A percentile compares a stretch with the other conserved stretches of the same genome.
Evolutionary conservation across 2,888 invertebrate genomes (phyloP).

Genomic region (Dione vanillae): DNA sequence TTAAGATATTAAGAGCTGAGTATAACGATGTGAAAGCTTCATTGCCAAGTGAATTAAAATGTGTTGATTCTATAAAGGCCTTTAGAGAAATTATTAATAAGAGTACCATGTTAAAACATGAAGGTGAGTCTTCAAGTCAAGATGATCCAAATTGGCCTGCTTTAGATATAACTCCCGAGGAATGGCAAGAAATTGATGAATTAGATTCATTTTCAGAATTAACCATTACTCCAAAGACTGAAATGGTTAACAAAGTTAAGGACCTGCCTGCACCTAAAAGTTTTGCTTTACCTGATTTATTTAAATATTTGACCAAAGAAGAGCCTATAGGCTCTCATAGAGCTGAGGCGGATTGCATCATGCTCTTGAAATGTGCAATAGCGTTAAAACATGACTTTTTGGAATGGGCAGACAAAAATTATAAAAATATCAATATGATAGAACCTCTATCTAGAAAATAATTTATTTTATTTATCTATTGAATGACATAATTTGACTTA

Average conservation of each 20-base stretch:
- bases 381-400: conserved; percentile 83
- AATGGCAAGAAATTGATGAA: conserved; percentile 40
- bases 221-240: conserved; percentile 43
- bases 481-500: too few species aligned
- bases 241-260: neutral
- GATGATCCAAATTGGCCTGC: conserved; percentile 31
- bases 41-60: conserved; percentile 82
- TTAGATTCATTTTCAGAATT: conserved; percentile 57
- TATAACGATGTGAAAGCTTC: conserved; percentile 76
- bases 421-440: conserved; percentile 48
- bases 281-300: conserved; percentile 82
- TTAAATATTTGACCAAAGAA: conserved; percentile 78
- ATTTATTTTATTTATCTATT: neutral
- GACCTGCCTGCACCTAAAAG: conserved; percentile 48
- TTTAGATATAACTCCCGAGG: conserved; percentile 37
- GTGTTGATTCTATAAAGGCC: conserved; percentile 87
- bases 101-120: neutral
- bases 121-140: neutral
- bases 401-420: conserved; percentile 74
- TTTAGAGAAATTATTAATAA: conserved; percentile 77
- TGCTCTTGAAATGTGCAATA: conserved; percentile 85
- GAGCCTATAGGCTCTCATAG: conserved; percentile 81
- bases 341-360: conserved; percentile 88
- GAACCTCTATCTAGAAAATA: neutral
- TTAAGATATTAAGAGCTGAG: conserved; percentile 87